Conservation (phyloP, 2,888 invertebrate species). For the Rhamnusium bicolor region DNA sequence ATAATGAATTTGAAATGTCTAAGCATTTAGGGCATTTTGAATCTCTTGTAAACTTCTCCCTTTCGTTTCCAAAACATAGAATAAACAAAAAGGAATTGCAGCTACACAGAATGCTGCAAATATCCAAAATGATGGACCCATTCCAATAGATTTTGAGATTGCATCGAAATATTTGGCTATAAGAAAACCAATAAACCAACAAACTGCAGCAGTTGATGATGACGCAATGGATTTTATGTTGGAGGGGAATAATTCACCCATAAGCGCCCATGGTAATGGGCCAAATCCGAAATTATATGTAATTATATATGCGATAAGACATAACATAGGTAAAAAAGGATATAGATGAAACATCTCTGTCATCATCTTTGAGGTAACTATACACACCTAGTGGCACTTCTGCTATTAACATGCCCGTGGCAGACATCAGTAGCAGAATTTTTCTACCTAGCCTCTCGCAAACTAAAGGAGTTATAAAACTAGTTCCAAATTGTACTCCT, state of each 20-base stretch:
- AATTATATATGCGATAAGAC: slow-evolving; percentile 80
- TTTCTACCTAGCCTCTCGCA: slow-evolving; percentile 86
- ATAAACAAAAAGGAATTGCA: slow-evolving; percentile 81
- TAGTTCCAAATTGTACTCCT: slow-evolving; percentile 82
- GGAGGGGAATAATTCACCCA: slow-evolving; percentile 86
- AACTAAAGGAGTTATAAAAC: slow-evolving; percentile 81
- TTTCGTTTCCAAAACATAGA: slow-evolving; percentile 92
- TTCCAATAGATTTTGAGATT: slow-evolving; percentile 74
- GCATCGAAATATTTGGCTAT: slow-evolving; percentile 80
- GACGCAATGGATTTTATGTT: slow-evolving; percentile 77
- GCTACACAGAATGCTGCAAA: slow-evolving; percentile 74
- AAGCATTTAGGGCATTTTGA: slow-evolving; percentile 73
- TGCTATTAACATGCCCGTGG: slow-evolving; percentile 74
- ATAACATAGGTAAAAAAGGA: slow-evolving; percentile 80
- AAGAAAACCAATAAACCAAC: slow-evolving; percentile 82
- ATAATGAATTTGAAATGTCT: too few relatives aligned
- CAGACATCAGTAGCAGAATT: slow-evolving; percentile 80
- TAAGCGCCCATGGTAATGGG: slow-evolving; percentile 85
- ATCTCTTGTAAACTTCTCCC: slow-evolving; percentile 90
- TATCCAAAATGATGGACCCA: slow-evolving; percentile 80
- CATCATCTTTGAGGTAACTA: slow-evolving; percentile 69
- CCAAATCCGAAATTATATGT: slow-evolving; percentile 82
- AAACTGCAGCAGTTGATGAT: slow-evolving; percentile 81
- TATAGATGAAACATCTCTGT: slow-evolving; percentile 65
- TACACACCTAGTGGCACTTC: slow-evolving; percentile 73